Conservation (phyloP, 2,113 vertebrate species). For the Eidolon helvum region DNA sequence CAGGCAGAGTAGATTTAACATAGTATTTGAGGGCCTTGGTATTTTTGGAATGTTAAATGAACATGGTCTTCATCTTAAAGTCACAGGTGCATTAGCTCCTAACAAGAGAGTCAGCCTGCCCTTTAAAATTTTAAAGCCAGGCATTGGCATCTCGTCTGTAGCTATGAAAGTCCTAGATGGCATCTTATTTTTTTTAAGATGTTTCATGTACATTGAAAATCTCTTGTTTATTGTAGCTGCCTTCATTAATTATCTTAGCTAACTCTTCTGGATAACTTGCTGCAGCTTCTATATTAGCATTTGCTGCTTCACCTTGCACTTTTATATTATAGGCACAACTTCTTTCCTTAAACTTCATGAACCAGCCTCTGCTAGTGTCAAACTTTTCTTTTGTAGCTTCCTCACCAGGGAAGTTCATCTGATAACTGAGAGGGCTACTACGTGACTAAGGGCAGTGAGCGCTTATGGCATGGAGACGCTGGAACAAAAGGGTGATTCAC, state of each 20-base stretch:
- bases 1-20: neutral
- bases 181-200: neutral
- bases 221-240: neutral
- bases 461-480: neutral
- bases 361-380: neutral
- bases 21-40: neutral
- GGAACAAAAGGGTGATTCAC: neutral
- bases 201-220: neutral
- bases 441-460: neutral
- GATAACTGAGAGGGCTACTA: neutral
- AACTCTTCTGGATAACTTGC: neutral
- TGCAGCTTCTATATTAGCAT: neutral
- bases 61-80: neutral
- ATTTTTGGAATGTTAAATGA: neutral
- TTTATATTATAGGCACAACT: neutral
- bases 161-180: neutral
- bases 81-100: neutral
- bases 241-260: neutral
- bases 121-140: neutral
- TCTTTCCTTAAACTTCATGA: neutral
- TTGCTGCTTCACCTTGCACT: neutral
- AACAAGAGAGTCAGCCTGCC: neutral
- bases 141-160: neutral
- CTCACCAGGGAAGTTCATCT: neutral
- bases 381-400: neutral